Percentiles rank a stretch among this genome's conserved stretches.
Evolutionary conservation across 2,113 vertebrate genomes (phyloP).

Genomic region (Caloenas nicobarica): DNA sequence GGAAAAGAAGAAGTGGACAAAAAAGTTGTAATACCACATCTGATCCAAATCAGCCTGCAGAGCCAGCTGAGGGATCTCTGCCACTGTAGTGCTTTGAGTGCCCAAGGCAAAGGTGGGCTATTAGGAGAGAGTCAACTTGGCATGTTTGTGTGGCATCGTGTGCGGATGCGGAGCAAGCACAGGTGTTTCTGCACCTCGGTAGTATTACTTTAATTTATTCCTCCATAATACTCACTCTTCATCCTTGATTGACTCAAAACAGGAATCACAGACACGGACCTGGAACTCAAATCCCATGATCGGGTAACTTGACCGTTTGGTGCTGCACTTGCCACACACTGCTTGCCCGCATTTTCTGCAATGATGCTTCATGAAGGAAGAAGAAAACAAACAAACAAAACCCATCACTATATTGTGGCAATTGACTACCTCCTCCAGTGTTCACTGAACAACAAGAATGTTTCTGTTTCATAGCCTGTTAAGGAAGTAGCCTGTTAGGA

Average conservation of each 20-base stretch:
- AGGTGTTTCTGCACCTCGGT: background rate
- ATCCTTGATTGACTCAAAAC: conserved; percentile 92
- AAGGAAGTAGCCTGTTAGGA: background rate
- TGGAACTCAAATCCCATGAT: conserved; percentile 99
- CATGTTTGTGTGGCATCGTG: background rate
- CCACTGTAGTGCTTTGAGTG: background rate
- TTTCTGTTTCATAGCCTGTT: background rate
- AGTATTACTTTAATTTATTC: background rate
- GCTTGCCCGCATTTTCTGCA: conserved; percentile 97
- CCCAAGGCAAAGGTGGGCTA: background rate
- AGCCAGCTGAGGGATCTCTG: background rate
- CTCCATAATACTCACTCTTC: conserved; percentile 88
- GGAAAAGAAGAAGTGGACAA: background rate
- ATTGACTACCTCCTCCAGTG: background rate
- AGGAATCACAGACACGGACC: conserved; percentile 93
- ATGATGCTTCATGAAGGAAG: conserved; percentile 82
- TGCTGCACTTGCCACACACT: conserved; percentile 94
- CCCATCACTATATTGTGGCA: background rate
- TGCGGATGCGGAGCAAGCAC: background rate
- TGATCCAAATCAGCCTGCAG: background rate
- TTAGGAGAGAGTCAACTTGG: background rate
- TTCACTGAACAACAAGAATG: background rate
- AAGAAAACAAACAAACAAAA: background rate
- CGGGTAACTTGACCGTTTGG: conserved; percentile 90
- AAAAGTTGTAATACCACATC: background rate